These are phyloP conservation scores for Pseudonaja textilis DNA, from an alignment of 2,113 vertebrate genomes.

Conservation along the genomic window DNA sequence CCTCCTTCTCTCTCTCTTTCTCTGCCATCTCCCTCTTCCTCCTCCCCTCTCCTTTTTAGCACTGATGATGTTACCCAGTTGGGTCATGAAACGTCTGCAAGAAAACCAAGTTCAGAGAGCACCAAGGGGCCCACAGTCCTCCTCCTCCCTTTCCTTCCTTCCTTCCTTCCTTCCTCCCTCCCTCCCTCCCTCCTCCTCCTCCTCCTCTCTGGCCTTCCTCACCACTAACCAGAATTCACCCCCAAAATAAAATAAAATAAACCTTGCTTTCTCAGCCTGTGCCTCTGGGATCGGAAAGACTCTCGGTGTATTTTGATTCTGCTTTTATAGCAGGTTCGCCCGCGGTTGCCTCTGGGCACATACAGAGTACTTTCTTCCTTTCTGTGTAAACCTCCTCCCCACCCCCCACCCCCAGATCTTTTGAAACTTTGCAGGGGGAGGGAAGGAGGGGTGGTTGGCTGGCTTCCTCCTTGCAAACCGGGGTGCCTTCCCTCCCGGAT, in stretches of 20 bases:
- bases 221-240: neutral
- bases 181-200: too few relatives aligned
- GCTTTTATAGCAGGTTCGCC: neutral
- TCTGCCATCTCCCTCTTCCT: neutral
- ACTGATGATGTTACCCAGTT: neutral
- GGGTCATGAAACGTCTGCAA: too few relatives aligned
- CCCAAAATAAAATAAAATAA: neutral
- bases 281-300: neutral
- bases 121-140: too few relatives aligned
- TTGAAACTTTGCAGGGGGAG: neutral
- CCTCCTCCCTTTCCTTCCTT: too few relatives aligned
- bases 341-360: neutral
- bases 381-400: too few relatives aligned
- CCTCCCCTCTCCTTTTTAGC: neutral
- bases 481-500: too few relatives aligned
- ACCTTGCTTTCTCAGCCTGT: neutral
- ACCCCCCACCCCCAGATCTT: too few relatives aligned
- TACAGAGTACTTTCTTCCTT: neutral
- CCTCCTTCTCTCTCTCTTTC: neutral
- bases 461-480: neutral
- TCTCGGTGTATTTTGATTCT: neutral
- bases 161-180: too few relatives aligned
- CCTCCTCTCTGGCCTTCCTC: neutral
- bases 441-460: accelerated
- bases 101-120: too few relatives aligned